phyloP scores from a whole-genome alignment of 2,888 invertebrate genomes.

The Cheilosia grossa region DNA sequence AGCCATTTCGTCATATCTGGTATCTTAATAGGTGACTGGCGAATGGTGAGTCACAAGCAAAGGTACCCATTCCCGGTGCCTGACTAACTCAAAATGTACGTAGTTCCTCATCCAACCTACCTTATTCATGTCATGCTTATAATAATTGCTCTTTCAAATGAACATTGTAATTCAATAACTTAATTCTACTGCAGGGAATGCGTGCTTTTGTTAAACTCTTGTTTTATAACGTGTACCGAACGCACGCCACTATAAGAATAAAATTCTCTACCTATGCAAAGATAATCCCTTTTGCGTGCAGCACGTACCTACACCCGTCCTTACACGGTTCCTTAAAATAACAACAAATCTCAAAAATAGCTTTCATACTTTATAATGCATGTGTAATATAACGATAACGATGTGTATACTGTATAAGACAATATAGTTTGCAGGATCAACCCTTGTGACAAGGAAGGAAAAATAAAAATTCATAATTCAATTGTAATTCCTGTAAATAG shows the following conservation, averaged over 20 bases:
- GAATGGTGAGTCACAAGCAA: too few species aligned
- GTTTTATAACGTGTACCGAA: neutral
- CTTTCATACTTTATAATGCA: constrained; percentile 10
- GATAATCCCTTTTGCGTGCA: constrained; percentile 42
- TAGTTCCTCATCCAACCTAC: too few species aligned
- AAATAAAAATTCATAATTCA: constrained; percentile 73
- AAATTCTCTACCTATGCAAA: neutral
- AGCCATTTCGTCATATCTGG: too few species aligned
- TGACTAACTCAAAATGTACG: too few species aligned
- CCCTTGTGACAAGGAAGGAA: neutral
- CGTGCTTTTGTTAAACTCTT: neutral
- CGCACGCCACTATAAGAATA: neutral
- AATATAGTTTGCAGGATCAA: neutral
- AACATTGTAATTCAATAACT: too few species aligned
- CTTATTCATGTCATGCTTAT: too few species aligned
- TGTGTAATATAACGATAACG: neutral
- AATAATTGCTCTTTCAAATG: too few species aligned
- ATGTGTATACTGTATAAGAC: neutral
- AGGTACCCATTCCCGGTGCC: too few species aligned
- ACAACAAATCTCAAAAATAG: constrained; percentile 1
- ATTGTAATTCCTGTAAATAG: constrained; percentile 69
- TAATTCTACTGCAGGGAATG: neutral
- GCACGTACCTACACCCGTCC: constrained; percentile 18
- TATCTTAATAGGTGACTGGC: too few species aligned
- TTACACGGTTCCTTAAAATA: neutral